Base-by-base conservation (phyloP, 2,113 vertebrate species). In the Megaceryle torquata region DNA sequence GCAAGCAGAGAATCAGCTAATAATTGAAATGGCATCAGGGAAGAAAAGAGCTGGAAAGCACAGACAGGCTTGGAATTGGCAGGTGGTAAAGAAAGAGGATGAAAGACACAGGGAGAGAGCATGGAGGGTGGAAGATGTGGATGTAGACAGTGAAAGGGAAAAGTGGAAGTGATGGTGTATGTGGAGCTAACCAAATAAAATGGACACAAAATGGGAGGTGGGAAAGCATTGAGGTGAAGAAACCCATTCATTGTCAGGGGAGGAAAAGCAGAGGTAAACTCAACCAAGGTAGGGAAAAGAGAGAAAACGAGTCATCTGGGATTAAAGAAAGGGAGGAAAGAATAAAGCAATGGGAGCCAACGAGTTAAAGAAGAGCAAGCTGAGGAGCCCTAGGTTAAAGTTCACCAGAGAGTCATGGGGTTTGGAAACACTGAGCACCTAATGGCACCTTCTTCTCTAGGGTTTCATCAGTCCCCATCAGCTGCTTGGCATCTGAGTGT, bases 1-100 rank as follows among this genome's bases (percentile, higher is more conserved):
- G 61, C 2, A 3, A 93, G 79, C 96, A 93, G 82, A 90, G 81
- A 95, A 80, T 94, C 12, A 8, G 71, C 72, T 95, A 77, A 50
- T 95, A 96, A 95, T 93, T 97, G 74, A 87, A 95, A 87, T 97
- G 78, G 78, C 86, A 86, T 88, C 71, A n/a, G 72, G 63, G 43
- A 93, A 85, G 26, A 65, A 93, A 74, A 71, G 50, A 72, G 69
- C 64, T 94, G 84, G 85, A 93, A 67, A 92, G 48, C 68, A 88
- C 17, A 61, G 54, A 53, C 44, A 35, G 82, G 56, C 46, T 88
- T 92, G 76, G 82, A 94, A 76, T 65, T 88, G 96, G 78, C 67
- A 81, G 81, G 75, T 63, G 89, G 59, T 48, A 94, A 89, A 79
- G 65, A 88, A 74, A 80, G 29, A 82, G 35, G 50, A 72, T 65